These are phyloP conservation scores for Scortum barcoo DNA, from an alignment of 2,113 vertebrate species.

Conservation along the genomic window DNA sequence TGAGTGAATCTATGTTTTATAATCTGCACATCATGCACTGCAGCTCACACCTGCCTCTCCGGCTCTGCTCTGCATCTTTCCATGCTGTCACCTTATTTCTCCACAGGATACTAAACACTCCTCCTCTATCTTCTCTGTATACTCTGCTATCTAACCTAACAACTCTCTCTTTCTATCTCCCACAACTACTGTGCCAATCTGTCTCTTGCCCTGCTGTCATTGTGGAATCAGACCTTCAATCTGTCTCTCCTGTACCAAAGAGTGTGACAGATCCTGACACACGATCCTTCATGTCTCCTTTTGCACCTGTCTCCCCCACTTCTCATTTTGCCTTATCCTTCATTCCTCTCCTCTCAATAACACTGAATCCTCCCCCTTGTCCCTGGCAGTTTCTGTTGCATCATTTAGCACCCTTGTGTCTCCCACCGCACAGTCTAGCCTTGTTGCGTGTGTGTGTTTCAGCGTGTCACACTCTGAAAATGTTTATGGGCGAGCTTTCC, in stretches of 20 bases:
- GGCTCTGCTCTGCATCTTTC: slow-evolving; percentile 39
- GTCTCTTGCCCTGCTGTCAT: slow-evolving; percentile 34
- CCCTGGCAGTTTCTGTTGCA: slow-evolving; percentile 42
- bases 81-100: slow-evolving; percentile 43
- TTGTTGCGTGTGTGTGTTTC: slow-evolving; percentile 41
- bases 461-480: slow-evolving; percentile 40
- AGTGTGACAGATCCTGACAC: slow-evolving; percentile 53
- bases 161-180: slow-evolving; percentile 13
- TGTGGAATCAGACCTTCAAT: slow-evolving; percentile 38
- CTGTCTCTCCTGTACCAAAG: slow-evolving; percentile 38
- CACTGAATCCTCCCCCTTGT: slow-evolving; percentile 10
- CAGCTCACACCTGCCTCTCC: slow-evolving; percentile 32
- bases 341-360: slow-evolving; percentile 20
- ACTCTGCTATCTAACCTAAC: slow-evolving; percentile 38
- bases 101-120: slow-evolving; percentile 47
- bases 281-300: slow-evolving; percentile 51
- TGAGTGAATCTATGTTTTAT: slow-evolving; percentile 27
- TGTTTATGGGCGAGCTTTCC: slow-evolving; percentile 26
- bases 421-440: slow-evolving; percentile 25
- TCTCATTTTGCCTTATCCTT: slow-evolving; percentile 30
- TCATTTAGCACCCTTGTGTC: slow-evolving; percentile 53
- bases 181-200: slow-evolving; percentile 2
- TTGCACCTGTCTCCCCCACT: slow-evolving; percentile 9
- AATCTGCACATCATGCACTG: slow-evolving; percentile 12
- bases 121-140: slow-evolving; percentile 29